Evolutionary conservation across 2,113 vertebrate species (phyloP), one percentile per base, ranked within the genome.

Genomic region (Origma solitaria): DNA sequence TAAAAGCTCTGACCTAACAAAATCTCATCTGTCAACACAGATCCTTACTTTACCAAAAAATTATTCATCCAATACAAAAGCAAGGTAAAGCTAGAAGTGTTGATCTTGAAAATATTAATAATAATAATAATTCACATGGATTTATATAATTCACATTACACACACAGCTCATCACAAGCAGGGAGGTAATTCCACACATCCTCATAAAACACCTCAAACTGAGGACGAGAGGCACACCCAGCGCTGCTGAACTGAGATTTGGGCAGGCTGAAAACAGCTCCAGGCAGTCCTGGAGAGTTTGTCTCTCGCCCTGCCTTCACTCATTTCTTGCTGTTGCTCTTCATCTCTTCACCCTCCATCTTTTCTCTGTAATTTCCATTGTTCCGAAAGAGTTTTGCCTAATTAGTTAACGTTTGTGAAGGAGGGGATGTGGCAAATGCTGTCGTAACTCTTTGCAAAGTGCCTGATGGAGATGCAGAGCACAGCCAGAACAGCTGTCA

Each of bases 401-500:
- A 58, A 93, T 93, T 94, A 93, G 62, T n/a, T 56, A 75, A 49
- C 25, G 37, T 80, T 83, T 92, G n/a, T n/a, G 40, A 50, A 77
- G 25, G 61, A 84, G 38, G 53, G 11, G 45, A 49, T 30, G 45
- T 14, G 38, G 54, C 42, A 82, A 94, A 50, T 60, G 35, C 6
- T 75, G 31, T 40, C 56, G 14, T 37, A 64, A 68, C 21, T 78
- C 49, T 75, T 30, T 40, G 49, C 31, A 68, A 95, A 87, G 6
- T 17, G 50, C 12, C 25, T 47, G 18, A 65, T 95, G 77, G n/a
- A 92, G 70, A 96, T 87, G 93, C 94, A 72, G 72, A 85, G 69
- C 89, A 94, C 66, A 86, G n/a, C 16, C 75, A 50, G 50, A 91
- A 30, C 58, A 92, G 89, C 75, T 91, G 85, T 40, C 89, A 94